Evolutionary conservation across 23 tunicate genomes (phyloP).

Genomic region (Halocynthia roretzi): DNA sequence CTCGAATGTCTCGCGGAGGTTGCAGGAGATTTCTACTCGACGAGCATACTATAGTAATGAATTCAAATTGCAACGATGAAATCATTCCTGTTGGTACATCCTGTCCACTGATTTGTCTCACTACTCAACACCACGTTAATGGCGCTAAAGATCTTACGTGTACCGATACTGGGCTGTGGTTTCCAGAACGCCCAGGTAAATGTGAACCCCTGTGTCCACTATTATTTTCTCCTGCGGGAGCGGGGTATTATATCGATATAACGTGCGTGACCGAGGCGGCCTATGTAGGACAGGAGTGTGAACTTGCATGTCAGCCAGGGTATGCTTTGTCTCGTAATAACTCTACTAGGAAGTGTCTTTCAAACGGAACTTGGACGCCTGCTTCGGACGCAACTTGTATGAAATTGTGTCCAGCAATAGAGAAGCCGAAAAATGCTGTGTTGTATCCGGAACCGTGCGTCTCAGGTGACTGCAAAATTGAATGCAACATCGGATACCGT

Average conservation of each 20-base stretch:
- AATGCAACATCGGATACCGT: slow-evolving; percentile 38
- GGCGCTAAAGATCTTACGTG: slow-evolving; percentile 10
- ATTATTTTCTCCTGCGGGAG: neutral
- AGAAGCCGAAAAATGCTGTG: slow-evolving; percentile 14
- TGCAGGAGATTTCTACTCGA: slow-evolving; percentile 11
- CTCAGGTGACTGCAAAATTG: slow-evolving; percentile 22
- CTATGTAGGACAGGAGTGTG: slow-evolving; percentile 10
- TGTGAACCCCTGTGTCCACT: slow-evolving; percentile 25
- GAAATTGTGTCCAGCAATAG: slow-evolving; percentile 10
- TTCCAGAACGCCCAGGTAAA: slow-evolving; percentile 1
- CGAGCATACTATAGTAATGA: neutral
- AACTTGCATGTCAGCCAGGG: slow-evolving; percentile 18
- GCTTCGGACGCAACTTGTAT: slow-evolving; percentile 7
- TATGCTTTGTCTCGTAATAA: slow-evolving; percentile 9
- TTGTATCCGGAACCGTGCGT: slow-evolving; percentile 14
- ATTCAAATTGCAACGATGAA: neutral
- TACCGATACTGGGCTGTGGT: slow-evolving; percentile 20
- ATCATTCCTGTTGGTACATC: neutral
- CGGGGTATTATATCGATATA: neutral
- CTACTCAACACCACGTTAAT: neutral
- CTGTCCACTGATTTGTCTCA: slow-evolving; percentile 16
- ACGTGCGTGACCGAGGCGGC: slow-evolving; percentile 4
- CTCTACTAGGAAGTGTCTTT: slow-evolving; percentile 8
- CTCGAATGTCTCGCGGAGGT: slow-evolving; percentile 15
- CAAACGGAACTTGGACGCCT: slow-evolving; percentile 20